phyloP scores from a whole-genome alignment of 1,140 invertebrate genomes.

The Cataglyphis hispanica region DNA sequence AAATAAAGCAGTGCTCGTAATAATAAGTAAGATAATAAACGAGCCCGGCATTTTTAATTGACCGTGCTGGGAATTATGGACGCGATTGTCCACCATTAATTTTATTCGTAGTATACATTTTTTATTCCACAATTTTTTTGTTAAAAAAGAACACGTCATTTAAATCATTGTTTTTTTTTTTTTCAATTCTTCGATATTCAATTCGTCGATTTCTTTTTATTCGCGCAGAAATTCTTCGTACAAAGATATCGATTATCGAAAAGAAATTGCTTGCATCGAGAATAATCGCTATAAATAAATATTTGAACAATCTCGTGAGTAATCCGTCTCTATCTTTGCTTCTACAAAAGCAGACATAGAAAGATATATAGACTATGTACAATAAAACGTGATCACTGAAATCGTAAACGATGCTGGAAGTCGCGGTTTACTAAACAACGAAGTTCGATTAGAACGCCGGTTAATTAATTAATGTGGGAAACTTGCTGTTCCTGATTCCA shows the following conservation, averaged over 20 bases:
- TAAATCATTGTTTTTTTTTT: neutral
- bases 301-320: slow-evolving; percentile 11
- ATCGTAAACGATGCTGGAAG: slow-evolving; percentile 68
- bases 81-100: neutral
- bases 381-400: slow-evolving; percentile 55
- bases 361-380: slow-evolving; percentile 9
- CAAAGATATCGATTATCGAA: slow-evolving; percentile 3
- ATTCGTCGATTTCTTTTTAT: neutral
- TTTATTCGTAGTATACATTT: neutral
- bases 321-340: slow-evolving; percentile 4
- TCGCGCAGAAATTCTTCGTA: neutral
- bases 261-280: neutral
- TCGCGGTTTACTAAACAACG: slow-evolving; percentile 76
- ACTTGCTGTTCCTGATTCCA: slow-evolving; percentile 66
- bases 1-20: neutral
- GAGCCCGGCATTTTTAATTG: slow-evolving; percentile 1
- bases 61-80: neutral
- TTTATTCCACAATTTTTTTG: neutral
- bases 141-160: neutral
- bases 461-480: slow-evolving; percentile 82
- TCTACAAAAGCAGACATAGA: neutral
- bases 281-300: slow-evolving; percentile 27
- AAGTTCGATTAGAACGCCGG: slow-evolving; percentile 80
- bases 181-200: neutral
- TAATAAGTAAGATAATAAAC: slow-evolving; percentile 41